Base-by-base conservation (phyloP, 2,888 invertebrate genomes). In the Drosophila kanekoi region DNA sequence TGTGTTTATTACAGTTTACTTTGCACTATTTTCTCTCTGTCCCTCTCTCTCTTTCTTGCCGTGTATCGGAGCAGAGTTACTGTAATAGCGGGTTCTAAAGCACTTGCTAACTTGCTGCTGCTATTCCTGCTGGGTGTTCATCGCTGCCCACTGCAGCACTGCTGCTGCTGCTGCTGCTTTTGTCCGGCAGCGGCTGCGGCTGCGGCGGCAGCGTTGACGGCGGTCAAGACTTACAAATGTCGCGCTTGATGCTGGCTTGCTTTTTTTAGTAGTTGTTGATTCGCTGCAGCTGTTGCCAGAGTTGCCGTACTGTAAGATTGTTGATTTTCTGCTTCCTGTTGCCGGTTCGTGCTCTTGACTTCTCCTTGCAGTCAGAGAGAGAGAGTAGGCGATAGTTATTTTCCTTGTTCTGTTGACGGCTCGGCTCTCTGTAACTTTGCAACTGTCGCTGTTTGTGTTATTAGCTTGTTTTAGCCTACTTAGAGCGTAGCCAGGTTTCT, bases 81-180 rank as follows among this genome's bases (percentile, higher is more conserved):
- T 11, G 43, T 1, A 14, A 37, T 10, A 11, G 13, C 13, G 13
- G 28, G 6, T 44, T 33, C 13, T 23, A 18, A 38, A 10, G 52
- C 14, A 40, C 32, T 28, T 43, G 38, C n/a, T 28, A 43, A 33
- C 32, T 18, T 54, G 14, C 57, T 68, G 43, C 6, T 61, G 38
- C 18, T 49, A 18, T 57, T 66, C 58, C 49, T 64, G 61, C 63
- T 66, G 66, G 56, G 47, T 81, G 6, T 53, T 41, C 72, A 73
- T 73, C 52, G 61, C 69, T 37, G 58, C 61, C 45, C 11, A 38
- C 62, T 62, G 62, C 58, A 56, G 59, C 56, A 74, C 44, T 79
- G 38, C 41, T 56, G 59, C 37, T 61, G 54, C 40, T 33, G 35
- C 35, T 35, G 37, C 14, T 37, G 52, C 52, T 20, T 28, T n/a